Conservation (phyloP, 1,140 invertebrate genomes). For the Anagrus nilaparvatae region DNA sequence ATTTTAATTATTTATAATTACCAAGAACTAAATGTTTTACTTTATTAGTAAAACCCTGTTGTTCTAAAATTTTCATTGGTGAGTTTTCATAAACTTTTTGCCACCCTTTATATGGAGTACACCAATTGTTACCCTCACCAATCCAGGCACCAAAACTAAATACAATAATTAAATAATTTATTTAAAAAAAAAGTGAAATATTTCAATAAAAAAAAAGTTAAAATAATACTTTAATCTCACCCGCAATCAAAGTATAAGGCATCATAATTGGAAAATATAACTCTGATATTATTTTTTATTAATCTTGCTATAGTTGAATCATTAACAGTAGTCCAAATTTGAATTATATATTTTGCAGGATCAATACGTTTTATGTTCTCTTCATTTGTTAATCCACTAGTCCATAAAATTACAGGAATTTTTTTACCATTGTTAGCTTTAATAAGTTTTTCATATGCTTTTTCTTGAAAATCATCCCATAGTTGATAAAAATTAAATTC, state of each 20-base stretch:
- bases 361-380: constrained; percentile 57
- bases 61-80: constrained; percentile 43
- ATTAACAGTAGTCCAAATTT: constrained; percentile 62
- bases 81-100: constrained; percentile 75
- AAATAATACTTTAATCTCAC: constrained; percentile 28
- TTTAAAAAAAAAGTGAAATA: constrained; percentile 9
- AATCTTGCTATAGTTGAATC: constrained; percentile 56
- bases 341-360: constrained; percentile 67
- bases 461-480: constrained; percentile 66
- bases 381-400: constrained; percentile 62
- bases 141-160: constrained; percentile 47
- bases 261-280: constrained; percentile 79
- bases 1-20: constrained; percentile 26
- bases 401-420: constrained; percentile 67
- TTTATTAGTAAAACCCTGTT: constrained; percentile 32
- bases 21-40: constrained; percentile 46
- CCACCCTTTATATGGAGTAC: constrained; percentile 80
- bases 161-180: constrained; percentile 12
- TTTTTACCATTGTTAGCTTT: constrained; percentile 45
- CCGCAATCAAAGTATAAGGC: constrained; percentile 77
- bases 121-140: constrained; percentile 68
- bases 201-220: background rate
- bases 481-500: constrained; percentile 58
- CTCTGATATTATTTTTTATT: constrained; percentile 55
- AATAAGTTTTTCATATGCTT: constrained; percentile 44